Evolutionary conservation across 2,113 vertebrate genomes (phyloP), one percentile per base, ranked within the genome.

Genomic region (Uropsilus gracilis): DNA sequence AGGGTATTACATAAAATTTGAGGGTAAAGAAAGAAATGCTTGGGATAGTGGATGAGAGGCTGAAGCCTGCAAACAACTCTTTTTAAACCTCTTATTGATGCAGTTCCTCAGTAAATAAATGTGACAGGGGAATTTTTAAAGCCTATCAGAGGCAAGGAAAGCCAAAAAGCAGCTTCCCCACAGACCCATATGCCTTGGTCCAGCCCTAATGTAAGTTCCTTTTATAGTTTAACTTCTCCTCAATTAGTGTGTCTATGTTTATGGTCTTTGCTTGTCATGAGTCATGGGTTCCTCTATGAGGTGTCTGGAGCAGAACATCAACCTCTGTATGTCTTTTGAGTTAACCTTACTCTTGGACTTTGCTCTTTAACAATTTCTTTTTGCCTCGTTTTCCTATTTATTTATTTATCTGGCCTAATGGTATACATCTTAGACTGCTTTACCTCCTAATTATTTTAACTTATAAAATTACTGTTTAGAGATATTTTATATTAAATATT

Each of bases 41-140:
- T 57, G 57, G 48, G 55, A 75, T 22, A 63, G 17, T 59, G 55
- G 46, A 66, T 16, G 17, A 76, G 63, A 84, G 91, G 50, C 44
- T 59, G n/a, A 68, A 57, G 7, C 9, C 30, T 77, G n/a, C 68
- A 26, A 9, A 20, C 32, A 63, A 24, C 17, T 3, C 3, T 61
- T 10, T 28, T 34, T 81, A 89, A 46, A 50, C 5, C n/a, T 73
- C 9, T 77, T 75, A 11, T 77, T 77, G 26, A 14, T 71, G 26
- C 28, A 63, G 26, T 20, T 83, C 37, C 50, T 92, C 30, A 42
- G 28, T 24, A 77, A 63, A 63, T 57, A 90, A 77, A 92, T 2
- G 10, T 81, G n/a, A 22, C 88, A 71, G 64, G 76, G 17, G n/a
- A 44, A 73, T 83, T 88, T 88, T 93, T 73, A 57, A 90, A 94